Evolutionary conservation across 2,113 vertebrate genomes (phyloP).

Genomic region (Numida meleagris): DNA sequence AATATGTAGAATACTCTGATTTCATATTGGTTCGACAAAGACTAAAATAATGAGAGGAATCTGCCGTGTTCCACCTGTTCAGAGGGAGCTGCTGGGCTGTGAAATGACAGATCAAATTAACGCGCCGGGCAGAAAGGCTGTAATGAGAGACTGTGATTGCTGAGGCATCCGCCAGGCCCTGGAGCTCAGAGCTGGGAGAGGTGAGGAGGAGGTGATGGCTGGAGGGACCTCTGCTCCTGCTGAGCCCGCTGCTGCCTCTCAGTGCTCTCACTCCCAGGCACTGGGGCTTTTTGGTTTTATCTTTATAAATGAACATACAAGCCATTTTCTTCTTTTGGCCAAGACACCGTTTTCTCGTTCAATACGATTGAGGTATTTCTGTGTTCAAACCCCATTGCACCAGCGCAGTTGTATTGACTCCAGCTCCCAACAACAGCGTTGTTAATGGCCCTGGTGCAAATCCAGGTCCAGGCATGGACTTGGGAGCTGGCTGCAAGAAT

Average conservation of each 20-base stretch:
- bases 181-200: background rate
- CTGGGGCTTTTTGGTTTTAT: background rate
- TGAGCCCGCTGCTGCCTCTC: background rate
- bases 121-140: background rate
- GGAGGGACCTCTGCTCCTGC: background rate
- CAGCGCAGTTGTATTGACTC: background rate
- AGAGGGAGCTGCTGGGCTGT: background rate
- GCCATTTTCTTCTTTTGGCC: background rate
- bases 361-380: background rate
- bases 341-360: background rate
- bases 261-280: background rate
- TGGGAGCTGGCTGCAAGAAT: background rate
- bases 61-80: background rate
- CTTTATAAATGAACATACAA: background rate
- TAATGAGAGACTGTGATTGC: background rate
- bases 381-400: background rate
- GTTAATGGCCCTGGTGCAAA: background rate
- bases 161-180: background rate
- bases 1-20: background rate
- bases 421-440: fast-evolving
- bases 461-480: background rate
- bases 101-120: background rate
- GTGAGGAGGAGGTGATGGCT: fast-evolving
- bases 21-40: background rate
- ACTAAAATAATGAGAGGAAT: background rate